Evolutionary conservation across 2,113 vertebrate species (phyloP).

Genomic region (Ageneiosus marmoratus): DNA sequence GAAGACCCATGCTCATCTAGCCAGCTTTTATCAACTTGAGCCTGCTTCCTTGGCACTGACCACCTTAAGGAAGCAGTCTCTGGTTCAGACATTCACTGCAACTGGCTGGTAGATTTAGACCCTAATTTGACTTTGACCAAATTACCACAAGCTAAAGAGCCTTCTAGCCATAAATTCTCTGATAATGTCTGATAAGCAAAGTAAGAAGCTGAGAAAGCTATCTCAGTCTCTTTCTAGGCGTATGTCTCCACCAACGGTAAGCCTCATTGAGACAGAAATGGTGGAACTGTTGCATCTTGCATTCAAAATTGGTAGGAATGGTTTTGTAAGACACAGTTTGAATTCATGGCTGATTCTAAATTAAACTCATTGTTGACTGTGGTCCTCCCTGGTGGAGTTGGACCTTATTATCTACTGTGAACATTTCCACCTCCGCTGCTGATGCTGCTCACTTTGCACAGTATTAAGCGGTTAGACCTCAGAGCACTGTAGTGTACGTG

Average conservation of each 20-base stretch:
- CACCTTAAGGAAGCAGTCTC: background rate
- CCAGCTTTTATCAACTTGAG: background rate
- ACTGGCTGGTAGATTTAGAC: background rate
- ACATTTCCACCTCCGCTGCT: background rate
- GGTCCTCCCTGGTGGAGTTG: background rate
- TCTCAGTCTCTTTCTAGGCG: background rate
- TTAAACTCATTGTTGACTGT: background rate
- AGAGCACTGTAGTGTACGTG: background rate
- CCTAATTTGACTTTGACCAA: background rate
- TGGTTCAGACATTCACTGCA: background rate
- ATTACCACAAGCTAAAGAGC: background rate
- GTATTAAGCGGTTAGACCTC: background rate
- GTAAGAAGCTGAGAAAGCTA: background rate
- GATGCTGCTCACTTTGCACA: background rate
- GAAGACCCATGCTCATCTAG: background rate
- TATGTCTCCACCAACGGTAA: background rate
- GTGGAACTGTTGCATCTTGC: no score
- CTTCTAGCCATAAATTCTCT: background rate
- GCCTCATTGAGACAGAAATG: background rate
- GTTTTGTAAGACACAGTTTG: background rate
- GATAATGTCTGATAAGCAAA: background rate
- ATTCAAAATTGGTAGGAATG: background rate
- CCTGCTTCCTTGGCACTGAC: background rate
- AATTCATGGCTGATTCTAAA: background rate
- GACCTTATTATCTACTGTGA: background rate